Percentiles rank a stretch among this genome's conserved stretches.
Evolutionary conservation across 2,113 vertebrate species (phyloP).

Genomic region (Phaethon lepturus): DNA sequence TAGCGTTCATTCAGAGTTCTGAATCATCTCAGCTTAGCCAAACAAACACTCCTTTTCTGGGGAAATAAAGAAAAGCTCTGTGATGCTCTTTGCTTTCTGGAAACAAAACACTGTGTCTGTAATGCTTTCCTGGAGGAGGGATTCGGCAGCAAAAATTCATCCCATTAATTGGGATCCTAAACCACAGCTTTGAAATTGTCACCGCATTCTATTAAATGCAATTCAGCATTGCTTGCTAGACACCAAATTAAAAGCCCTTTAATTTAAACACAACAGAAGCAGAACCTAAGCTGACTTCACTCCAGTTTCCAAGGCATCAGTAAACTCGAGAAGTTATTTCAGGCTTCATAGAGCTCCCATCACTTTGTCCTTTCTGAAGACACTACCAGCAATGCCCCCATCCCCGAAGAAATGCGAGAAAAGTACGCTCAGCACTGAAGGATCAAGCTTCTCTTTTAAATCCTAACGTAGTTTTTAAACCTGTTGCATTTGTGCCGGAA

Average conservation of each 20-base stretch:
- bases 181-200: not conserved
- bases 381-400: no score
- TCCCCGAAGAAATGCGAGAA: not conserved
- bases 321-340: not conserved
- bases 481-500: not conserved
- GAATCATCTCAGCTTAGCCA: not conserved
- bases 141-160: not conserved
- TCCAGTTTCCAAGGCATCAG: not conserved
- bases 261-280: not conserved
- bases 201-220: not conserved
- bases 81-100: not conserved
- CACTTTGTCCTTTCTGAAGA: not conserved
- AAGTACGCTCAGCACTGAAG: not conserved
- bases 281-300: not conserved
- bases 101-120: not conserved
- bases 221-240: not conserved
- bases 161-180: not conserved
- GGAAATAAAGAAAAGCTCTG: no score
- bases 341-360: not conserved
- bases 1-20: not conserved
- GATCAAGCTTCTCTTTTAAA: not conserved
- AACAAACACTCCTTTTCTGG: not conserved
- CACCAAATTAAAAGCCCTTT: not conserved
- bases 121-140: not conserved
- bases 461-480: not conserved